Evolutionary conservation across 2,888 invertebrate genomes (phyloP), one percentile per base, ranked within the genome.

Genomic region (Poecilobothrus nobilitatus): DNA sequence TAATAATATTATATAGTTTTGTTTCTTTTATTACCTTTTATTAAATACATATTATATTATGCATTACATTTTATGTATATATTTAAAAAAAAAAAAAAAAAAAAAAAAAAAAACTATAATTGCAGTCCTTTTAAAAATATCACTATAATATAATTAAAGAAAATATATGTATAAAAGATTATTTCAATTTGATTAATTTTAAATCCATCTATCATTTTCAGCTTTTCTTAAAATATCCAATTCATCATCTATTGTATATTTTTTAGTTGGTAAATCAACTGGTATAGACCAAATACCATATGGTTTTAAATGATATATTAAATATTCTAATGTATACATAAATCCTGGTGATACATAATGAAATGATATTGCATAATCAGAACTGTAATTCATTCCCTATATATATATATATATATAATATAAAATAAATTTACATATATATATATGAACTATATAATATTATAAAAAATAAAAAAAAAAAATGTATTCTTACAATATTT

Each of bases 261-360:
- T 53, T 1, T 1, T 53, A 2, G 15, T n/a, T 18, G 18, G 2
- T 18, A 53, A 18, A 53, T 53, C 18, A 6, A 18, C 15, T 53
- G 53, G 53, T 4, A 53, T 18, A 18, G 53, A 18, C 18, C 18
- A 53, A 27, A 90, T 87, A 66, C 90, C 89, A 77, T 88, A 90
- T 0, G 89, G 95, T 71, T 92, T 85, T 71, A 97, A 84, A 78
- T 96, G 95, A 81, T 97, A 96, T 76, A 96, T 89, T 68, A 96
- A 83, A 81, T 95, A 96, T 78, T 97, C 95, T 68, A 95, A 80
- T 5, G 94, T 92, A 78, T 96, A 95, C 95, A 97, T 95, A 82
- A 91, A 87, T 77, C 92, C 89, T 0, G 95, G 92, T 15, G 86
- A 84, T 0, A 96, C 91, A 82, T 96, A 95, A 82, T 96, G 95